phyloP scores from a whole-genome alignment of 2,113 vertebrate species.

The Romanogobio albipinnatus region DNA sequence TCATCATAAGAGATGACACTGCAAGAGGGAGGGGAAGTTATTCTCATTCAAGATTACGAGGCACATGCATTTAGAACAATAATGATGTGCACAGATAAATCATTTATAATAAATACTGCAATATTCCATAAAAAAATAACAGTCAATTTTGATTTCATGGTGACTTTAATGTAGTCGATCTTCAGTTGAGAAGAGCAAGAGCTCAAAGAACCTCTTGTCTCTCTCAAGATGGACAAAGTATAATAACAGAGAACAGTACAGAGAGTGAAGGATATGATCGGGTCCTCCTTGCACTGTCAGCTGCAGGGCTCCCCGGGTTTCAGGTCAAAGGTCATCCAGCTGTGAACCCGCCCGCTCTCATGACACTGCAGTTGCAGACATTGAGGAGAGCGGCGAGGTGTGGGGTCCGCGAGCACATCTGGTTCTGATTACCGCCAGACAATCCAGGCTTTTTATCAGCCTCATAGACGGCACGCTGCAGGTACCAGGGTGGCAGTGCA shows the following conservation, averaged over 20 bases:
- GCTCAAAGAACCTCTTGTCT: background rate
- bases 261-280: constrained; percentile 1
- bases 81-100: no score
- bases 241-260: constrained; percentile 57
- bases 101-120: no score
- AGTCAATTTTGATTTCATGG: no score
- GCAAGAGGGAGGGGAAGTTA: no score
- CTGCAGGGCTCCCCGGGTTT: constrained; percentile 72
- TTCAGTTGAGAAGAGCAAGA: no score
- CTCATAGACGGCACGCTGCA: constrained; percentile 63
- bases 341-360: constrained; percentile 70
- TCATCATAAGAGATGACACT: no score
- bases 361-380: constrained; percentile 74
- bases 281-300: constrained; percentile 51
- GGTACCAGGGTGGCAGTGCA: constrained; percentile 38
- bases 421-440: constrained; percentile 78
- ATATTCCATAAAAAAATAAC: no score
- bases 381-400: constrained; percentile 72
- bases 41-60: no score
- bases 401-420: constrained; percentile 76
- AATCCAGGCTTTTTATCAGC: constrained; percentile 76
- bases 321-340: constrained; percentile 78
- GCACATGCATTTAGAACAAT: no score
- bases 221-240: constrained; percentile 15
- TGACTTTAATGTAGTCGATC: no score